Percentiles rank a stretch among this genome's conserved stretches.
These are phyloP conservation scores for Cavia aperea DNA, from an alignment of 2,113 vertebrate genomes.

Conservation along the genomic window DNA sequence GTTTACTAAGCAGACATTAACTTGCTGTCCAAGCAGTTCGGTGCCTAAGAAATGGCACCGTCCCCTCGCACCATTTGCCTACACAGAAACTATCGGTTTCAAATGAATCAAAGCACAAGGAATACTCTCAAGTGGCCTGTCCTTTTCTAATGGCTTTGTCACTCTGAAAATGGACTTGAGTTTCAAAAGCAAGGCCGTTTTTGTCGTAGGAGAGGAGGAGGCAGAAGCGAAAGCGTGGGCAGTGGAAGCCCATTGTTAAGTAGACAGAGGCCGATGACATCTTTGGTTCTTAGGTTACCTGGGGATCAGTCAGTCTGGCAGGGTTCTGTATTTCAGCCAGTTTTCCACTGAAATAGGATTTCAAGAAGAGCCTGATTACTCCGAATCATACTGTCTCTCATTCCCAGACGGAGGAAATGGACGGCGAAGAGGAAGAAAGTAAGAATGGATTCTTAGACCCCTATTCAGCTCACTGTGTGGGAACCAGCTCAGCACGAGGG, in stretches of 20 bases:
- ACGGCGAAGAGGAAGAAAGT: slow-evolving; percentile 53
- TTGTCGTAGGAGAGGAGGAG: slow-evolving; percentile 18
- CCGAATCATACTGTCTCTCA: slow-evolving; percentile 61
- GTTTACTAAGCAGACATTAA: background rate
- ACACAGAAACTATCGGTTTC: background rate
- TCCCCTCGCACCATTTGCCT: background rate
- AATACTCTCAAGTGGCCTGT: slow-evolving; percentile 33
- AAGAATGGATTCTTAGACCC: slow-evolving; percentile 59
- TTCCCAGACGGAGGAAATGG: slow-evolving; percentile 61
- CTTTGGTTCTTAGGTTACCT: slow-evolving; percentile 46
- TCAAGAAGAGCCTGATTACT: slow-evolving; percentile 58
- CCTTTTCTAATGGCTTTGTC: slow-evolving; percentile 25
- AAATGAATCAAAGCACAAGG: slow-evolving; percentile 41
- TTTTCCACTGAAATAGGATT: slow-evolving; percentile 58
- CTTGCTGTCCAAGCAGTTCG: slow-evolving; percentile 13
- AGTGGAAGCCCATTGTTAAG: slow-evolving; percentile 1
- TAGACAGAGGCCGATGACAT: slow-evolving; percentile 52
- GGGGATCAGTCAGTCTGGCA: slow-evolving; percentile 29
- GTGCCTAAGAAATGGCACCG: background rate
- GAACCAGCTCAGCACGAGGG: slow-evolving; percentile 4
- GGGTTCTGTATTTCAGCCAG: slow-evolving; percentile 47
- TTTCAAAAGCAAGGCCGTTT: slow-evolving; percentile 29
- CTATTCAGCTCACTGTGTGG: slow-evolving; percentile 54
- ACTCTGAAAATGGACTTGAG: slow-evolving; percentile 33
- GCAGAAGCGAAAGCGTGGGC: slow-evolving; percentile 38